These are phyloP conservation scores for Sciurus vulgaris DNA, from an alignment of 2,797 vertebrate species.

Conservation along the genomic window DNA sequence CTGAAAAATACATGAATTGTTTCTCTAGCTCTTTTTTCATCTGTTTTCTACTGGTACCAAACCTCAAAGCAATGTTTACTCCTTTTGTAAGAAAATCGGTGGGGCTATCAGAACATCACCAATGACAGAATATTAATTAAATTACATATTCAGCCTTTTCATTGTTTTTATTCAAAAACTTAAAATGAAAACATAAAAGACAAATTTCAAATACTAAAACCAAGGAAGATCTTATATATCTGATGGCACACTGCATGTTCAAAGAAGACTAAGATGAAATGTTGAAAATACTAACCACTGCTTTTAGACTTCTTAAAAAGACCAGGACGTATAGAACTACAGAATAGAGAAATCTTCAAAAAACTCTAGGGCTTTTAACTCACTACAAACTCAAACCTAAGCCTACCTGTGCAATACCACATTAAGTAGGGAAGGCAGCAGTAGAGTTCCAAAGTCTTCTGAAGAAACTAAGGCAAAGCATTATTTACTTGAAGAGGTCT, in stretches of 20 bases:
- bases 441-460: not conserved
- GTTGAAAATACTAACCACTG: slow-evolving; percentile 4
- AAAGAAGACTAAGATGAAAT: not conserved
- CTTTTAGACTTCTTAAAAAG: slow-evolving; percentile 11
- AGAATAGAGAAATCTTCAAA: not conserved
- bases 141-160: not conserved
- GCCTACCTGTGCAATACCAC: not conserved
- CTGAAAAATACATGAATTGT: slow-evolving; percentile 45
- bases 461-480: slow-evolving; percentile 20
- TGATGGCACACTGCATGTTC: not conserved
- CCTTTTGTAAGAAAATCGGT: slow-evolving; percentile 37
- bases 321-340: not conserved
- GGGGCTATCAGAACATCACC: slow-evolving; percentile 29
- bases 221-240: not conserved
- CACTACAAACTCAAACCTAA: not conserved
- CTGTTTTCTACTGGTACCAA: slow-evolving; percentile 32
- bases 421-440: not conserved
- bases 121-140: slow-evolving; percentile 5
- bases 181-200: slow-evolving; percentile 41
- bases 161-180: slow-evolving; percentile 31
- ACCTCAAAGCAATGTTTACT: not conserved
- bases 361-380: not conserved
- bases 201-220: slow-evolving; percentile 30
- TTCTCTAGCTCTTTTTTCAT: not conserved
- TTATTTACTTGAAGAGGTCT: slow-evolving; percentile 7